Evolutionary conservation across 2,113 vertebrate genomes (phyloP), one percentile per base, ranked within the genome.

Genomic region (Corythornis madagascariensis): DNA sequence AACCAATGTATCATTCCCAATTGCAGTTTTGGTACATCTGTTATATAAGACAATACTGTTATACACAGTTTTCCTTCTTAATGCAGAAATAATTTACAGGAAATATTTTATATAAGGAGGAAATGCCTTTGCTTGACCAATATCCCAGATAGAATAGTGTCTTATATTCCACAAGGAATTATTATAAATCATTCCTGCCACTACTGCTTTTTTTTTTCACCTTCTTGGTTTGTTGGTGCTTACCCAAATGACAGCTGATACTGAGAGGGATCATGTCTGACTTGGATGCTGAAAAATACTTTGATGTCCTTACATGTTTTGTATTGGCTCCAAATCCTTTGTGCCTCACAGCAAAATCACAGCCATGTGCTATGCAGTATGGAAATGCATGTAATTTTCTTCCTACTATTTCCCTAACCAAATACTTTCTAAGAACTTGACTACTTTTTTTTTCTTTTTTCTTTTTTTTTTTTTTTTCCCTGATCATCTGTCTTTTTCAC

Each of bases 311-410:
- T 64, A 77, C 18, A 67, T 12, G 0, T 77, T 91, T 85, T 95
- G 43, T 90, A 35, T 31, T 67, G 38, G 20, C 26, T 92, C 67
- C 72, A 91, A 88, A 55, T 70, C 72, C 33, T 88, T 91, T 48
- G 14, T 89, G 52, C 55, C 82, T 89, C 28, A 42, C 31, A 94
- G 82, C 22, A 90, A 88, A 95, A 92, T 77, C 56, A 71, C 43
- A 86, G 38, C 29, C 47, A 70, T 33, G 16, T 9, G 16, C 56
- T 60, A 18, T 15, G 10, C 26, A 52, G 55, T 45, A 73, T 59
- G 47, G 59, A 95, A 94, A 94, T 69, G 8, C 31, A 12, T 63
- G 25, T 66, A 6, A 29, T 74, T 87, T 88, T 82, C 42, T 70
- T 89, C 45, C 19, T 38, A 33, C 73, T 79, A 4, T 35, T 84